Evolutionary conservation across 2,113 vertebrate genomes (phyloP), one percentile per base, ranked within the genome.

Genomic region (Syrrhaptes paradoxus): DNA sequence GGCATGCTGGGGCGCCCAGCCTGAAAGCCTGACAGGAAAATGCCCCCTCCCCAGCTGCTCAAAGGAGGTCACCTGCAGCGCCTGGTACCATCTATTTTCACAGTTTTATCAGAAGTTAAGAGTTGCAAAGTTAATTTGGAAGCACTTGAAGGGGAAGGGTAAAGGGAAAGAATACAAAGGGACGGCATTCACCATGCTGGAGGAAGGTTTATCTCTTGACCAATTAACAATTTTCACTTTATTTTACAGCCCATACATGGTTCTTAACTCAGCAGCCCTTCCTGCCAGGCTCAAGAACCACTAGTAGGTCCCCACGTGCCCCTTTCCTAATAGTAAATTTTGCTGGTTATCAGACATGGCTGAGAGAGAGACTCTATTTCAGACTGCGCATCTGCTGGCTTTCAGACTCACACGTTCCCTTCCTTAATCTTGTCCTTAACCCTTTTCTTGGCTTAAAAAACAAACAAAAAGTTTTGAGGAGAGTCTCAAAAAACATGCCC

Each of bases 1-100:
- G 4, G 59, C 72, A 17, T 2, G 2, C 59, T 48, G 63, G 7
- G 6, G 54, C 2, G 3, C 45, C 1, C 2, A 17, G 22, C 2
- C 81, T 72, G 74, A 83, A 79, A 59, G 51, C 14, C 52, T 88
- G 93, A 87, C 91, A 90, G 78, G 49, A 71, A 68, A 73, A 73
- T 2, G 67, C 16, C 52, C 77, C 54, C 38, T 62, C 41, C 31
- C 28, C 1, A 2, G 68, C 88, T 68, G 75, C 73, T 36, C 4
- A 1, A 26, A 73, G 32, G 46, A 52, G 43, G 51, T 46, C 70
- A 70, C 80, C 84, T 13, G 41, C 0, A 2, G 59, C 10, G 48
- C 59, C 41, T 10, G 3, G 59, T 13, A 89, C 78, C 20, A 2
- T 17, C 26, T 43, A 2, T 13, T 58, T 77, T 52, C 62, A 21